Evolutionary conservation across 2,797 vertebrate genomes (phyloP), one percentile per base, ranked within the genome.

Genomic region (Tokudaia tokunoshimensis): DNA sequence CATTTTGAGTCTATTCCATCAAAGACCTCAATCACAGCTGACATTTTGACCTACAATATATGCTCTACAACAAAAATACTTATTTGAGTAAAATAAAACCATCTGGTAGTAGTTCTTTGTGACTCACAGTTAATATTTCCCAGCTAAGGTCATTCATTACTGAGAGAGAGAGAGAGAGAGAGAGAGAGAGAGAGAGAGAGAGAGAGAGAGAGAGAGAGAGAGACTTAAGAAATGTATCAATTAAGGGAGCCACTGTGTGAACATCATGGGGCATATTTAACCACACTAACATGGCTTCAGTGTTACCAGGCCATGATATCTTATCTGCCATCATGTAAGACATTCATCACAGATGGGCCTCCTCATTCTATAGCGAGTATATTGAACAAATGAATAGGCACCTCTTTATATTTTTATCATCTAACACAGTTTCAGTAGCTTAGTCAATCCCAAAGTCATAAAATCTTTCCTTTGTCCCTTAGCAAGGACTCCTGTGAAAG

Each of bases 61-160:
- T 57, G 86, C 90, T 76, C 72, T 41, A 41, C 67, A 59, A 79
- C 82, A 41, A 50, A 94, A 94, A 37, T 88, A 87, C 6, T 72
- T 63, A 26, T 61, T 94, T 93, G 75, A 92, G 81, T 9, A 52
- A 82, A 94, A 79, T 55, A 19, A 65, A 11, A 34, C 79, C 41
- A 88, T 52, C 34, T 74, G 75, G 44, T 19, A 31, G 52, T 70
- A 79, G 22, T 83, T 88, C 34, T 89, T 57, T 88, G 8, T 19
- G 72, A 92, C 57, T 91, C 74, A 85, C 15, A 74, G 31, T 88
- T 61, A 74, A 78, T 55, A 86, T 81, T 85, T 92, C 7, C 44
- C 17, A 47, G 89, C 76, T 84, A 55, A 4, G 59, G 24, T 47
- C 11, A 37, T 50, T 85, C 12, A 41, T 37, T 24, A 67, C 37